phyloP scores from a whole-genome alignment of 2,888 invertebrate species.

The Lycophotia porphyrea region DNA sequence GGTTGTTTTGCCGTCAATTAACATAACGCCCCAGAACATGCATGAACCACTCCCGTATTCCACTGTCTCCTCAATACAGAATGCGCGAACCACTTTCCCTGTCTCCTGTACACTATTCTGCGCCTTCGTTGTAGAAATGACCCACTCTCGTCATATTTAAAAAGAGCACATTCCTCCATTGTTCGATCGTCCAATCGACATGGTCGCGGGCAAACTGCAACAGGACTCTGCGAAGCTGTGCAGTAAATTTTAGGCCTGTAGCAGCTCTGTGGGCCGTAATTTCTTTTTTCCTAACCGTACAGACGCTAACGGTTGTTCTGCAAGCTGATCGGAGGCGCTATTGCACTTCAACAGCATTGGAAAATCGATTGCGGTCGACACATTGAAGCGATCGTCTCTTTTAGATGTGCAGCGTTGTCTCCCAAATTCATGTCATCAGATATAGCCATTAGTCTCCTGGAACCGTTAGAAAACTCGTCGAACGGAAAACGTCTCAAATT shows the following conservation, averaged over 20 bases:
- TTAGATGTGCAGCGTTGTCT: not conserved
- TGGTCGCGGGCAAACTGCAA: not conserved
- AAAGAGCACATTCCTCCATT: not conserved
- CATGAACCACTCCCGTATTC: not conserved
- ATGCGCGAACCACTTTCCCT: too few relatives aligned
- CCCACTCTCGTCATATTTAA: not conserved
- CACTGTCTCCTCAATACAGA: not conserved
- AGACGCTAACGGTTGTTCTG: not conserved
- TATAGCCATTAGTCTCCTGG: not conserved
- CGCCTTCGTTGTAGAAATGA: not conserved
- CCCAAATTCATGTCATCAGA: not conserved
- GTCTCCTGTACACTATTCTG: not conserved
- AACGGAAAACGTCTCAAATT: not conserved
- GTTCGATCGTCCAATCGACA: not conserved
- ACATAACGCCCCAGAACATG: not conserved
- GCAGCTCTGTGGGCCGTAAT: not conserved
- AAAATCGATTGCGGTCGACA: not conserved
- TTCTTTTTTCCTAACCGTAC: not conserved
- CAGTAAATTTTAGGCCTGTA: not conserved
- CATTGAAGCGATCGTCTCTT: not conserved
- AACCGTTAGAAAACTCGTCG: not conserved
- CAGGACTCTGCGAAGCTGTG: not conserved
- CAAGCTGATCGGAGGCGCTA: too few relatives aligned
- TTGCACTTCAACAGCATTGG: not conserved
- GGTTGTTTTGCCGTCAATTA: not conserved